Evolutionary conservation across 1,140 invertebrate genomes (phyloP).

Genomic region (Pinna nobilis): DNA sequence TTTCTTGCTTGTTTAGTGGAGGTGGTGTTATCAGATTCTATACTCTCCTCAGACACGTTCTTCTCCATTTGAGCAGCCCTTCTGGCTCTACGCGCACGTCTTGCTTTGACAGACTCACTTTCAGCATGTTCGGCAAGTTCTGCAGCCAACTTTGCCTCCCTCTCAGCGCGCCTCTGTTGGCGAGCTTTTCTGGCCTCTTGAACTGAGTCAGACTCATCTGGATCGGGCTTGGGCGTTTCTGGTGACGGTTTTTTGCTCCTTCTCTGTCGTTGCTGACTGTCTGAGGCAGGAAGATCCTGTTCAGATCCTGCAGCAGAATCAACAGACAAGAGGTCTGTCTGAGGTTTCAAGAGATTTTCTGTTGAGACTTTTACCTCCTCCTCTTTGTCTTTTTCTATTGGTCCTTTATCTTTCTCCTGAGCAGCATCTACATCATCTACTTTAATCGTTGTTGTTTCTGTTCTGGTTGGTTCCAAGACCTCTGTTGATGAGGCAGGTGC

Average conservation of each 20-base stretch:
- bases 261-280: slow-evolving; percentile 15
- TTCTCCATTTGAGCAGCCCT: background rate
- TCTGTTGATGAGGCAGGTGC: too few relatives aligned
- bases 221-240: slow-evolving; percentile 6
- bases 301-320: background rate
- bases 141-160: slow-evolving; percentile 19
- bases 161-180: slow-evolving; percentile 9
- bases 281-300: too few relatives aligned
- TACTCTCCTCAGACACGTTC: slow-evolving; percentile 8
- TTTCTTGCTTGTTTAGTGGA: background rate
- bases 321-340: too few relatives aligned
- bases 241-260: slow-evolving; percentile 12
- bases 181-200: slow-evolving; percentile 17
- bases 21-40: slow-evolving; percentile 1
- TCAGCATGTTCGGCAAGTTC: slow-evolving; percentile 18
- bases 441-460: too few relatives aligned
- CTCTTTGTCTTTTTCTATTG: too few relatives aligned
- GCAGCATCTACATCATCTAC: too few relatives aligned
- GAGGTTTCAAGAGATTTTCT: too few relatives aligned
- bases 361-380: too few relatives aligned
- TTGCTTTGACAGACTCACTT: slow-evolving; percentile 9
- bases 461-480: too few relatives aligned
- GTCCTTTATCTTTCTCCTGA: too few relatives aligned
- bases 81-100: slow-evolving; percentile 3
- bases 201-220: slow-evolving; percentile 11